Base-by-base conservation (phyloP, 2,113 vertebrate genomes). In the Triplophysa rosa region DNA sequence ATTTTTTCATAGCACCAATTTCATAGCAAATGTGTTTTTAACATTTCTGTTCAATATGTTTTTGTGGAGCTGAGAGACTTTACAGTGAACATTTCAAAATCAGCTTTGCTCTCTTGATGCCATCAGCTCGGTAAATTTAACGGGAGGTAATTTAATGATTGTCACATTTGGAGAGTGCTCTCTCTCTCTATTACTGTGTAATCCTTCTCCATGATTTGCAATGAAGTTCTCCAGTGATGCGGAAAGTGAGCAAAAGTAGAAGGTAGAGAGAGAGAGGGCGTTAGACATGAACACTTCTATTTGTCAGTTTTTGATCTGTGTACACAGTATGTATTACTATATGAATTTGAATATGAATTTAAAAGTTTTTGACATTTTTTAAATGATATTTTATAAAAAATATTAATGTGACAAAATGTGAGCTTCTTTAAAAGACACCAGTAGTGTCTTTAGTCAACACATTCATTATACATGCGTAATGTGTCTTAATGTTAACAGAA, bases 161-260 rank as follows among this genome's bases (percentile, higher is more conserved):
- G 73, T 81, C 64, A 75, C 24, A 68, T 68, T 75, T 80, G 19
- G 13, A 75, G 66, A 67, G 12, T 13, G 16, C 21, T 47, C 62
- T 65, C 29, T 67, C 54, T 67, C 54, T 40, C n/a, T 49, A 56
- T 64, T 26, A 58, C 47, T 26, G 52, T 3, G 73, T 52, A 64
- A 76, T 78, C 54, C 26, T 52, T 52, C 45, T 69, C 47, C 24
- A 33, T 65, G 23, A 74, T 73, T 74, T 74, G 45, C 26, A 80
- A 56, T 80, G 66, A 67, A 64, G 47, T 45, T 80, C 70, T 73
- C 49, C 70, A 42, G 63, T 58, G 70, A 66, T 19, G 54, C 63
- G 0, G 49, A 54, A n/a, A 45, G 47, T 45, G 16, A 67, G 49
- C 24, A 8, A 52, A 52, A 59, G 3, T 33, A 63, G 3, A 26